These are phyloP conservation scores for Physella acuta DNA, from an alignment of 1,140 invertebrate genomes.

Conservation along the genomic window DNA sequence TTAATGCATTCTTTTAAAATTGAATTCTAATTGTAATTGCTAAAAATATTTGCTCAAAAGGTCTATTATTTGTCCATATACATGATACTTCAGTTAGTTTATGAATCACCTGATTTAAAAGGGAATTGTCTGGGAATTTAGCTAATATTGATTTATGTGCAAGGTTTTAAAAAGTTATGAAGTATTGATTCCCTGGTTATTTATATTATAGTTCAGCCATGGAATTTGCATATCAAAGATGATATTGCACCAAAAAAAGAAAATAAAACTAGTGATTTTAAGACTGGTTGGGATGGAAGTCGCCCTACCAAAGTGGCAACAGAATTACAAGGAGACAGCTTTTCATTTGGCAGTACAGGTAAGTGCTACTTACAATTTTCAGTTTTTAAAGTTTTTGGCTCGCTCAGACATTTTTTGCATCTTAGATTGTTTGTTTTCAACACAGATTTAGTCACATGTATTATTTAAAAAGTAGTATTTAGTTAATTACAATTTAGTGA, in stretches of 20 bases:
- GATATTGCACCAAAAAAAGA: slow-evolving; percentile 22
- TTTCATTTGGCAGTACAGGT: slow-evolving; percentile 2
- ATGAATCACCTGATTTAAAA: no score
- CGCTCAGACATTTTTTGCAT: neutral
- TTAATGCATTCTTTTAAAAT: no score
- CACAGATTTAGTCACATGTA: neutral
- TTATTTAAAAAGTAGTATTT: neutral
- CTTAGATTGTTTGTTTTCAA: neutral
- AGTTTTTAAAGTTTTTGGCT: neutral
- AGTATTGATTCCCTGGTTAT: neutral
- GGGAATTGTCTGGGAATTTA: no score
- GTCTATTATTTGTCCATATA: no score
- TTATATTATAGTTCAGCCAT: slow-evolving; percentile 21
- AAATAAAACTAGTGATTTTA: neutral
- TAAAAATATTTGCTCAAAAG: no score
- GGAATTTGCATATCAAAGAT: slow-evolving; percentile 25
- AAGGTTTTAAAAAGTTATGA: no score
- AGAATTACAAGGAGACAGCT: neutral
- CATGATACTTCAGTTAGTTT: no score
- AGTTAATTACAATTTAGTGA: neutral
- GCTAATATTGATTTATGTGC: no score
- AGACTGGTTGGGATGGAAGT: slow-evolving; percentile 18
- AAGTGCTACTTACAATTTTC: neutral
- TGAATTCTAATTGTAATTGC: no score
- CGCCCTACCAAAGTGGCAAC: neutral